These are phyloP conservation scores for Geococcyx californianus DNA, from an alignment of 2,113 vertebrate genomes.

Conservation along the genomic window DNA sequence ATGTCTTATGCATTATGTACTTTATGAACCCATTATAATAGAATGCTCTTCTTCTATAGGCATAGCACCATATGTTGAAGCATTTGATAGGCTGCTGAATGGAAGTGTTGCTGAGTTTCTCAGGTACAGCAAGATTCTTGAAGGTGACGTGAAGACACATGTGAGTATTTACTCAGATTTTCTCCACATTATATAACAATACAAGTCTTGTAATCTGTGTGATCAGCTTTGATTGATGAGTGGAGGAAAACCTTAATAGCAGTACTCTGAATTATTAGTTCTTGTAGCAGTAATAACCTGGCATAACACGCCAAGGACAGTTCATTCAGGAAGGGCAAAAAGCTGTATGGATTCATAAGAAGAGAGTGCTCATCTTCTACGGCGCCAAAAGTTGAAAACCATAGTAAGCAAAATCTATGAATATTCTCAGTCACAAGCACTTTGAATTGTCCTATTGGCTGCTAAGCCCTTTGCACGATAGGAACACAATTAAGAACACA, in stretches of 20 bases:
- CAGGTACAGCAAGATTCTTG: conserved; percentile 85
- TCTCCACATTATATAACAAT: neutral
- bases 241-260: neutral
- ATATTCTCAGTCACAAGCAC: neutral
- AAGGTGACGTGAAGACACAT: conserved; percentile 90
- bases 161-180: conserved; percentile 78
- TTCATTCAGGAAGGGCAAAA: neutral
- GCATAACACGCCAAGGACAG: neutral
- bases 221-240: neutral
- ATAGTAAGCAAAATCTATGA: neutral
- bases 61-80: conserved; percentile 83
- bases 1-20: neutral
- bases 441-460: neutral
- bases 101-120: conserved; percentile 88
- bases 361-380: neutral
- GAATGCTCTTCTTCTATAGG: conserved; percentile 69
- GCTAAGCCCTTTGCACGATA: neutral
- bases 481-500: neutral
- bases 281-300: neutral
- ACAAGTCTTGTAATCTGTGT: neutral
- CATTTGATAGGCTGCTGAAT: conserved; percentile 86
- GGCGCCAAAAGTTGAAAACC: neutral
- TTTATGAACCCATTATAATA: conserved; percentile 3
- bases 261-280: neutral
- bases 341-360: neutral